phyloP scores from a whole-genome alignment of 2,113 vertebrate genomes.

The Orycteropus afer region DNA sequence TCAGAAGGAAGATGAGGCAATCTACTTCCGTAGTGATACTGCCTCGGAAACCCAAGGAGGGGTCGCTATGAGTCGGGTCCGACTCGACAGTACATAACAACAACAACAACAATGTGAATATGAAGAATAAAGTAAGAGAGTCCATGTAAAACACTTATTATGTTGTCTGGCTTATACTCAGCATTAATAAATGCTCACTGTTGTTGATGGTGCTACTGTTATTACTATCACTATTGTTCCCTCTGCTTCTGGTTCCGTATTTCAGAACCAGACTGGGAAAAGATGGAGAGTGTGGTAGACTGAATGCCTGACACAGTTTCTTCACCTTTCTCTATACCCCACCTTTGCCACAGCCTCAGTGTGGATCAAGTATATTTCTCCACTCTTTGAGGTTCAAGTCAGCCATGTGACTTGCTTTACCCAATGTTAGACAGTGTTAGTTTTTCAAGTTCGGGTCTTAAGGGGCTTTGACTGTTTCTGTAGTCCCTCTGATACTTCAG shows the following conservation, averaged over 20 bases:
- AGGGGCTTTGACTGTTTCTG: neutral
- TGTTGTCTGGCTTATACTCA: neutral
- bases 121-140: slow-evolving; percentile 36
- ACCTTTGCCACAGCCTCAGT: neutral
- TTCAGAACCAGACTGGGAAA: neutral
- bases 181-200: neutral
- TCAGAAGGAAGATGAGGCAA: no score
- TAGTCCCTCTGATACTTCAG: neutral
- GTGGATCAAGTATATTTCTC: neutral
- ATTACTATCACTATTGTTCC: neutral
- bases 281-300: neutral
- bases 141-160: neutral
- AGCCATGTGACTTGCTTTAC: neutral
- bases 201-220: neutral
- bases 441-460: neutral
- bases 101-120: neutral
- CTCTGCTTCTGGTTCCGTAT: neutral
- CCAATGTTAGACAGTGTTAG: neutral
- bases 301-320: neutral
- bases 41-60: no score
- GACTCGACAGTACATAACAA: no score
- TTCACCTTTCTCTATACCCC: neutral
- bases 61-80: no score
- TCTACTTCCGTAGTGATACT: no score
- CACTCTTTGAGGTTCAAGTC: neutral